Conservation (phyloP, 2,113 vertebrate species). For the Oreochromis spilurus region DNA sequence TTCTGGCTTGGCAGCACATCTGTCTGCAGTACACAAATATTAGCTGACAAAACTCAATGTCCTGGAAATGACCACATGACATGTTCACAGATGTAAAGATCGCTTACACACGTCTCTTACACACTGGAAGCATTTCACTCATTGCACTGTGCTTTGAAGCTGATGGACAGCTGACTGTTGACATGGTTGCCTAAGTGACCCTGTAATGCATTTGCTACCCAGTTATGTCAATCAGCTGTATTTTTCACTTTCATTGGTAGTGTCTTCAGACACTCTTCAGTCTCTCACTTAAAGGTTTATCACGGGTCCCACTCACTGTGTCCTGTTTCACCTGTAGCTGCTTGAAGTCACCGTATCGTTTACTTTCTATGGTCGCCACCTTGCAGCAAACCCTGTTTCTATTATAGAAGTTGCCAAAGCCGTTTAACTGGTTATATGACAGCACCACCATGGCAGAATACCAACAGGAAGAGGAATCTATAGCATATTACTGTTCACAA, state of each 20-base stretch:
- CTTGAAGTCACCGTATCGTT: not conserved
- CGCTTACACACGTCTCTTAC: fast-evolving
- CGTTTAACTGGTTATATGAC: not conserved
- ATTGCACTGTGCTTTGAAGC: not conserved
- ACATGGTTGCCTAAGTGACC: not conserved
- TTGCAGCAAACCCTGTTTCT: not conserved
- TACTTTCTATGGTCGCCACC: not conserved
- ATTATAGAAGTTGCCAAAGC: not conserved
- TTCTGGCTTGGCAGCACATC: not conserved
- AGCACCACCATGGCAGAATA: not conserved
- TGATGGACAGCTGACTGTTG: not conserved
- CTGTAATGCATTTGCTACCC: not conserved
- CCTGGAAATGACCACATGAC: not conserved
- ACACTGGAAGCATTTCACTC: fast-evolving
- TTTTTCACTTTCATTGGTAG: not conserved
- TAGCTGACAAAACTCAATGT: not conserved
- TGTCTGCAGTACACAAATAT: not conserved
- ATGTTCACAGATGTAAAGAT: not conserved
- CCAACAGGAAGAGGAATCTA: not conserved
- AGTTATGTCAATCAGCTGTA: not conserved
- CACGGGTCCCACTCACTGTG: not conserved
- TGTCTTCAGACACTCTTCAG: not conserved
- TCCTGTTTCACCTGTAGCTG: not conserved
- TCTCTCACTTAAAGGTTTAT: not conserved
- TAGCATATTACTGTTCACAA: not conserved